Conservation (phyloP, 37 sponge, comb jelly and placozoan genomes). For the Cladorhizidae sp. region DNA sequence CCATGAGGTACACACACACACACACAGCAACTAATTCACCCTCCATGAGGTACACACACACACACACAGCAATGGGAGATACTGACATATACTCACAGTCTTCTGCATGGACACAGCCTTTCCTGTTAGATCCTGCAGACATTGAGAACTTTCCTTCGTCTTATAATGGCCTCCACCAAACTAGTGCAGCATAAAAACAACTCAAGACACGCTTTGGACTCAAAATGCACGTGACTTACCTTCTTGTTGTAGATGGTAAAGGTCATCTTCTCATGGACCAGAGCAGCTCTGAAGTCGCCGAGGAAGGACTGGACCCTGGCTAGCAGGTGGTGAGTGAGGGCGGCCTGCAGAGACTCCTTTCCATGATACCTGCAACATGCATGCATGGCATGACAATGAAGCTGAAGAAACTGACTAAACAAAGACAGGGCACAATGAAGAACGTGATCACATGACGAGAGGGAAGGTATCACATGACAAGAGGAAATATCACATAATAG, state of each 20-base stretch:
- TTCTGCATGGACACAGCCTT: conserved; percentile 95
- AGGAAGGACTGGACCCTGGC: conserved; percentile 70
- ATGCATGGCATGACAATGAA: too few relatives aligned
- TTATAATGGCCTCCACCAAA: conserved; percentile 74
- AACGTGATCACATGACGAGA: too few relatives aligned
- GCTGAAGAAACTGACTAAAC: too few relatives aligned
- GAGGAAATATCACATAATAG: too few relatives aligned
- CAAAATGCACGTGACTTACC: conserved; percentile 27
- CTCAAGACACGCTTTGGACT: too few relatives aligned
- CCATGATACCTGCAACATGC: conserved; percentile 84
- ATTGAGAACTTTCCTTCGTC: conserved; percentile 80
- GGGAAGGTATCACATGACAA: neutral
- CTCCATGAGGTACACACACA: too few relatives aligned
- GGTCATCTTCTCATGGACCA: conserved; percentile 84
- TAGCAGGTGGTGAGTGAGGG: conserved; percentile 72
- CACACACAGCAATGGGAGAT: too few relatives aligned
- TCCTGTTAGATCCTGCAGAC: conserved; percentile 81
- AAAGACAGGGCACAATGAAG: too few relatives aligned
- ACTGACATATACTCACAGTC: conserved; percentile 35
- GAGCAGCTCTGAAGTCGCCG: conserved; percentile 88
- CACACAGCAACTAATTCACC: too few relatives aligned
- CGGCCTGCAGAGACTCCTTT: conserved; percentile 50
- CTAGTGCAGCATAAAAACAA: conserved; percentile 18
- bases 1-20: too few relatives aligned
- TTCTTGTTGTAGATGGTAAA: conserved; percentile 75